Evolutionary conservation across 2,113 vertebrate species (phyloP).

Genomic region (Oncorhynchus masou): DNA sequence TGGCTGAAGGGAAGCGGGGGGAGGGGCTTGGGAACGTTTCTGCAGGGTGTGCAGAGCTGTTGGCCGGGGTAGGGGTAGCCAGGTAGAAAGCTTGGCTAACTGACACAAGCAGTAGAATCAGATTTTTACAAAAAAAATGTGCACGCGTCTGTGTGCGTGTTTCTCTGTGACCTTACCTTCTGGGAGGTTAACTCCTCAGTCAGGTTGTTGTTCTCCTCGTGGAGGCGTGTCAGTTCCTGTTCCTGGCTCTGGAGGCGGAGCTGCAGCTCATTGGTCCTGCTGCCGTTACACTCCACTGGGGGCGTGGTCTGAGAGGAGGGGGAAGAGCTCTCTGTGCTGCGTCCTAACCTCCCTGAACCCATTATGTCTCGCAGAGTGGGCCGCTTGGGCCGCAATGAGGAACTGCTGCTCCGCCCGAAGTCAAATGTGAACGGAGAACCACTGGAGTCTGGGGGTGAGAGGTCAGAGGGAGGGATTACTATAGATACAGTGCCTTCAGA

Average conservation of each 20-base stretch:
- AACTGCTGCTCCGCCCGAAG: conserved; percentile 72
- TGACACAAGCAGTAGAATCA: too few relatives aligned
- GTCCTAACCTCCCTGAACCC: conserved; percentile 68
- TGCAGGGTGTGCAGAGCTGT: too few relatives aligned
- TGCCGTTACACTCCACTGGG: conserved; percentile 69
- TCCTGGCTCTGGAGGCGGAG: conserved; percentile 83
- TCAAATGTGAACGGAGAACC: conserved; percentile 86
- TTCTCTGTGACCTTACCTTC: conserved; percentile 61
- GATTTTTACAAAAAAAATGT: too few relatives aligned
- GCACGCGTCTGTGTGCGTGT: background rate
- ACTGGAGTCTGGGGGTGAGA: conserved; percentile 64
- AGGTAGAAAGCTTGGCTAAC: too few relatives aligned
- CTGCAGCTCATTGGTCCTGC: conserved; percentile 73
- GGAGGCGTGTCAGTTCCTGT: conserved; percentile 81
- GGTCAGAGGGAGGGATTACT: background rate
- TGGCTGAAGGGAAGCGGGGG: too few relatives aligned
- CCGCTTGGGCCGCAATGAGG: conserved; percentile 73
- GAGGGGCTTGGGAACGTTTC: too few relatives aligned
- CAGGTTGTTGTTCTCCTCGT: conserved; percentile 81
- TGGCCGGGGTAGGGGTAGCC: too few relatives aligned
- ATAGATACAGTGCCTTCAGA: too few relatives aligned
- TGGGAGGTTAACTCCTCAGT: conserved; percentile 75
- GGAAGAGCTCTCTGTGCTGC: conserved; percentile 61
- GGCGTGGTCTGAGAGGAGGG: conserved; percentile 63
- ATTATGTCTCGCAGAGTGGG: conserved; percentile 79